These are phyloP conservation scores for Actinia tenebrosa DNA, from an alignment of 64 coral and sea anemone genomes.

Conservation along the genomic window DNA sequence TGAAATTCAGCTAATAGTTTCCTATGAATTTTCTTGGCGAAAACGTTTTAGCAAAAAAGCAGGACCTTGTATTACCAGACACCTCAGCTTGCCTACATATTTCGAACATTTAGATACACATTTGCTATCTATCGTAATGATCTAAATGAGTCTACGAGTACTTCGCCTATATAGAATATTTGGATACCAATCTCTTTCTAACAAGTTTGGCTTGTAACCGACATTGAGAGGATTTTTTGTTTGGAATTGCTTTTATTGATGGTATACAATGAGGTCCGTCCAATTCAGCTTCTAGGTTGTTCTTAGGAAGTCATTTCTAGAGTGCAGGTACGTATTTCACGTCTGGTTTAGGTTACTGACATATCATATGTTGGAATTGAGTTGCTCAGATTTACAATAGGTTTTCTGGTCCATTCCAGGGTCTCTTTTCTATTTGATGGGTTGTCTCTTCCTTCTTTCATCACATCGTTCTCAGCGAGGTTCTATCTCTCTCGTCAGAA, in stretches of 20 bases:
- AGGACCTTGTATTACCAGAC: no score
- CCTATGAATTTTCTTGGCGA: no score
- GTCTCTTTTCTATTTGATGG: no score
- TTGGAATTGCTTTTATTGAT: neutral
- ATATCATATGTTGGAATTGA: neutral
- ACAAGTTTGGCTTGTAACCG: no score
- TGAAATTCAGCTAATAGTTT: no score
- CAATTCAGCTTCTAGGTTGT: neutral
- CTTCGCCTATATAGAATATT: neutral
- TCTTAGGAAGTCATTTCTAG: neutral
- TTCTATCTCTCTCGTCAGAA: no score
- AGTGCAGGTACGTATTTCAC: no score
- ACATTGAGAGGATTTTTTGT: no score
- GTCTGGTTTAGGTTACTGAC: neutral
- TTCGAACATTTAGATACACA: neutral
- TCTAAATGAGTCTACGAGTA: neutral
- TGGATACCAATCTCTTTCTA: neutral
- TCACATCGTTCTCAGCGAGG: no score
- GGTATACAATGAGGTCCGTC: neutral
- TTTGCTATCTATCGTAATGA: neutral
- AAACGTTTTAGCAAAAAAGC: no score
- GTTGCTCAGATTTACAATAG: neutral
- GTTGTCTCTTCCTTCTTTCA: no score
- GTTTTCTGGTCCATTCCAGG: neutral
- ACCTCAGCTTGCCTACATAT: no score